Evolutionary conservation across 2,113 vertebrate genomes (phyloP).

Genomic region (Corythornis vintsioides): DNA sequence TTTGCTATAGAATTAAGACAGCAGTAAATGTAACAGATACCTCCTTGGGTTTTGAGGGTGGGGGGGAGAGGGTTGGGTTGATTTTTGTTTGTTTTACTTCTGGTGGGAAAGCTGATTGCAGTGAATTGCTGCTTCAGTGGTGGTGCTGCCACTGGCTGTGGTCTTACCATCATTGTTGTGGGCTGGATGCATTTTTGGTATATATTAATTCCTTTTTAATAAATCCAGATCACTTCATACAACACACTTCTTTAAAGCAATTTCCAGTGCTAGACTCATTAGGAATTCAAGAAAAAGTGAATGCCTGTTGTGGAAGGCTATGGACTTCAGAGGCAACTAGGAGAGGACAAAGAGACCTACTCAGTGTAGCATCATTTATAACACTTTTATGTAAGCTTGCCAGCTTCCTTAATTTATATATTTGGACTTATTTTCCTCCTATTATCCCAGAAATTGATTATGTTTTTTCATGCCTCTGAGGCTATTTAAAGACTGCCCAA

Average conservation of each 20-base stretch:
- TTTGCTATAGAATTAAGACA: not conserved
- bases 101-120: not conserved
- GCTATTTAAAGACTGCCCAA: not conserved
- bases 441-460: not conserved
- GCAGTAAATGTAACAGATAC: not conserved
- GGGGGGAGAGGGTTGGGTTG: not conserved
- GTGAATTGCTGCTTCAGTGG: not conserved
- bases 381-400: not conserved
- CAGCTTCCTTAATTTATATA: constrained; percentile 38
- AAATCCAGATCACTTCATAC: not conserved
- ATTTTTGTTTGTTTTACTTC: not conserved
- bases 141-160: not conserved
- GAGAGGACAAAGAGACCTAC: not conserved
- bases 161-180: not conserved
- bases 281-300: not conserved
- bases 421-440: constrained; percentile 34
- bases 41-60: not conserved
- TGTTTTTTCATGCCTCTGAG: not conserved
- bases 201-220: not conserved
- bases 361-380: not conserved
- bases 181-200: not conserved
- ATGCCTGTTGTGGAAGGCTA: not conserved
- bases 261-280: not conserved
- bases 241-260: not conserved
- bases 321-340: not conserved